Percentiles rank a stretch among this genome's conserved stretches.
Evolutionary conservation across 2,888 invertebrate species (phyloP).

Genomic region (Mantis religiosa): DNA sequence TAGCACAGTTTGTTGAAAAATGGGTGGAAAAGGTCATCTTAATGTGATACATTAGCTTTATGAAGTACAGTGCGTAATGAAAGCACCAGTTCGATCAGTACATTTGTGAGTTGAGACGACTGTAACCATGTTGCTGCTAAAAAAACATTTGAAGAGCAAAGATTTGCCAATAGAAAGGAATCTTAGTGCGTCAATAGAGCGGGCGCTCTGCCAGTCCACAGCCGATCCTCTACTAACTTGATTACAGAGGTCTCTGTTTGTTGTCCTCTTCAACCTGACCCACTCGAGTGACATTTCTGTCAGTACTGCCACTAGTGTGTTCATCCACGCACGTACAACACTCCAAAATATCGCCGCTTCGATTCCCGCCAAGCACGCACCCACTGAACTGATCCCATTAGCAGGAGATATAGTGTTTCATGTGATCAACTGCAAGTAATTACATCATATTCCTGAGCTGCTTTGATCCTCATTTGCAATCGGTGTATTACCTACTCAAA

Average conservation of each 20-base stretch:
- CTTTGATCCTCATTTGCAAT: background rate
- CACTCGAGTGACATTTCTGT: background rate
- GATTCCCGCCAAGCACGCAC: background rate
- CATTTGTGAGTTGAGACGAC: background rate
- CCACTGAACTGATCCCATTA: background rate
- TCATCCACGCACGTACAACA: background rate
- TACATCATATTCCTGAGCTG: background rate
- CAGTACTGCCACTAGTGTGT: background rate
- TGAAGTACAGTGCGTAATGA: too few species aligned
- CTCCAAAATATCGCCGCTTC: background rate
- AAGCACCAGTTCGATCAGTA: too few species aligned
- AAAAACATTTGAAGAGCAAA: background rate
- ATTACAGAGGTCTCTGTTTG: background rate
- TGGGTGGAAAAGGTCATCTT: too few species aligned
- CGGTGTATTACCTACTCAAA: too few species aligned
- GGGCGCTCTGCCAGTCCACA: background rate
- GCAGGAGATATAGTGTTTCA: background rate
- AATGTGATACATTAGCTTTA: too few species aligned
- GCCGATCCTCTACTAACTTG: background rate
- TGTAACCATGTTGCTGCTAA: background rate
- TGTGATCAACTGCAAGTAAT: background rate
- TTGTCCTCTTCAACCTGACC: background rate
- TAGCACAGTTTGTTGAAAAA: too few species aligned
- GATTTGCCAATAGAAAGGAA: background rate
- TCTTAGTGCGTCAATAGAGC: background rate